A percentile compares a stretch with the other conserved stretches of the same genome.
Conservation (phyloP, 2,888 invertebrate species). For the Scaptomyza reducta region DNA sequence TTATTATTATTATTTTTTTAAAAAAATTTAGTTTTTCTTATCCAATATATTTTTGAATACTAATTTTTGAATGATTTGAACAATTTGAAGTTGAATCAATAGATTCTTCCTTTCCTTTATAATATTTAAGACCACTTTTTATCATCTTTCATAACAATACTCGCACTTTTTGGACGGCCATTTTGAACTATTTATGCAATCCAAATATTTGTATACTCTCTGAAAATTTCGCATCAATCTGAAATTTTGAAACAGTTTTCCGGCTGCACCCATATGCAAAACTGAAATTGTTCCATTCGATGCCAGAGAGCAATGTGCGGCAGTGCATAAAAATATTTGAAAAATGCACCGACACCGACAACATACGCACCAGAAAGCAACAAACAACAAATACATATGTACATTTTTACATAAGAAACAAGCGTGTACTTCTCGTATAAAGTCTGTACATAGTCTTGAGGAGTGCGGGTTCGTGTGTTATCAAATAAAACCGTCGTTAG, state of each 20-base stretch:
- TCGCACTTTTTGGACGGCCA: background rate
- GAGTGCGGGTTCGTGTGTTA: constrained; percentile 50
- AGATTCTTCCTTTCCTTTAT: too few relatives aligned
- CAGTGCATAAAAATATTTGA: constrained; percentile 76
- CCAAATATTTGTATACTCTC: constrained; percentile 26
- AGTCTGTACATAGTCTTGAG: background rate
- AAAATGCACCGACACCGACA: constrained; percentile 59
- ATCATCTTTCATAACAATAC: background rate
- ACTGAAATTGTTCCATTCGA: constrained; percentile 47
- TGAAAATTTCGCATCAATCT: constrained; percentile 32
- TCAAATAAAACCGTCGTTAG: constrained; percentile 66
- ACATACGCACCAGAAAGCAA: constrained; percentile 40
- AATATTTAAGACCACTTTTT: too few relatives aligned
- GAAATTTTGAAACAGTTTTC: constrained; percentile 35
- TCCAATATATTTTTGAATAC: too few relatives aligned
- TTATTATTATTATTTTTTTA: too few relatives aligned
- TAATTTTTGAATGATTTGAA: too few relatives aligned
- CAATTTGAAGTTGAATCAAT: too few relatives aligned
- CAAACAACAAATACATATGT: background rate
- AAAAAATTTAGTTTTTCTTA: too few relatives aligned
- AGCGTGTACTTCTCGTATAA: background rate
- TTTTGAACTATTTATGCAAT: background rate
- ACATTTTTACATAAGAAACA: constrained; percentile 10
- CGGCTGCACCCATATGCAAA: constrained; percentile 44
- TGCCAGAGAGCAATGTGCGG: constrained; percentile 58